These are phyloP conservation scores for Orthosia cruda DNA, from an alignment of 2,888 invertebrate species.

Conservation along the genomic window DNA sequence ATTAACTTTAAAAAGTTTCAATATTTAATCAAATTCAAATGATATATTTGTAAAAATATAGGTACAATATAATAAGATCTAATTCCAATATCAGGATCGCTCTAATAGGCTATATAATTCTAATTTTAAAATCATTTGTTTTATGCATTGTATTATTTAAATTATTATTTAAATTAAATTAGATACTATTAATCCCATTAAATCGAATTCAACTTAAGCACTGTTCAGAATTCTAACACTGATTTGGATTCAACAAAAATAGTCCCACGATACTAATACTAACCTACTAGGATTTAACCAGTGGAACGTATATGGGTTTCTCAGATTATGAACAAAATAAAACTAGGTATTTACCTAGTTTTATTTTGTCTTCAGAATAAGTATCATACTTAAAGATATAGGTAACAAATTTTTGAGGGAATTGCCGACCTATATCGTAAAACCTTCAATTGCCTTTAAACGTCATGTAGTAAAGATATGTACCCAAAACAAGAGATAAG, in stretches of 20 bases:
- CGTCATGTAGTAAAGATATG: slow-evolving; percentile 14
- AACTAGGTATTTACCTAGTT: no score
- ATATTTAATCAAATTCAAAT: neutral
- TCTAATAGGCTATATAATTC: no score
- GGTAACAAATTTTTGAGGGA: neutral
- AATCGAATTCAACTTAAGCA: neutral
- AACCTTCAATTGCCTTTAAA: slow-evolving; percentile 12
- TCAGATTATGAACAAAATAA: neutral
- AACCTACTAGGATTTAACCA: neutral
- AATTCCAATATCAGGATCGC: no score
- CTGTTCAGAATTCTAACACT: neutral
- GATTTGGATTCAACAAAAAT: neutral
- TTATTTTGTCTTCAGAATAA: neutral
- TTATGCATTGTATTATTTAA: no score
- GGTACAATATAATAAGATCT: no score
- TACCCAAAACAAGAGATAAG: slow-evolving; percentile 54
- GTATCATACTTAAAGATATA: neutral
- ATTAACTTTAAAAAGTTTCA: neutral
- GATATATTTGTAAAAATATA: no score
- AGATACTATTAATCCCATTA: no score
- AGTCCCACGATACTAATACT: neutral
- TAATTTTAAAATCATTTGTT: no score
- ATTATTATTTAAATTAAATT: no score
- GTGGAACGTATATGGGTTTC: neutral
- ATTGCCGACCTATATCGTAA: neutral